Evolutionary conservation across 2,797 vertebrate genomes (phyloP).

Genomic region (Natrix natrix): DNA sequence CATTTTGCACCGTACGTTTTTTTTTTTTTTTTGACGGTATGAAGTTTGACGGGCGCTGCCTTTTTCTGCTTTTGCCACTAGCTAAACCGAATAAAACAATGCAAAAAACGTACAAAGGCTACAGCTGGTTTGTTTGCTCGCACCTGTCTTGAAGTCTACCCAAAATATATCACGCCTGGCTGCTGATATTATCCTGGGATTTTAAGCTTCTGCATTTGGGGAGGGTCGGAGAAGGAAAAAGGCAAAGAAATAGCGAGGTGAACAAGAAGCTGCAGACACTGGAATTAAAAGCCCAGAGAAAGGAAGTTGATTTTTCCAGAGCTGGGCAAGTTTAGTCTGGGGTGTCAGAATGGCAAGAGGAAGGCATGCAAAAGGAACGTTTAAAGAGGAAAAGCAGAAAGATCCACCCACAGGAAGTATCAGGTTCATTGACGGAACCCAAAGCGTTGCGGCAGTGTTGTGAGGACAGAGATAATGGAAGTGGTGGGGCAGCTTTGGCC

Average conservation of each 20-base stretch:
- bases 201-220: constrained; percentile 39
- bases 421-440: not conserved
- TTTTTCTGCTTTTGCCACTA: not conserved
- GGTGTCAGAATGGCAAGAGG: not conserved
- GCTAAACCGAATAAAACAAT: not conserved
- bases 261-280: not conserved
- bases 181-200: not conserved
- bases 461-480: not conserved
- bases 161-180: constrained; percentile 36
- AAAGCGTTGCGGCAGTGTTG: not conserved
- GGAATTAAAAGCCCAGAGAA: constrained; percentile 23
- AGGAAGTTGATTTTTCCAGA: not conserved
- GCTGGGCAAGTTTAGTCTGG: not conserved
- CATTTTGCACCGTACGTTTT: constrained; percentile 30
- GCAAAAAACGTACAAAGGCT: constrained; percentile 15
- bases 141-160: constrained; percentile 41
- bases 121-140: constrained; percentile 33
- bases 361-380: not conserved
- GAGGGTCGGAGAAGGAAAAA: not conserved
- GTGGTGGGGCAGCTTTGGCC: not conserved
- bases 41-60: not conserved
- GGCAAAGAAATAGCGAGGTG: not conserved
- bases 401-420: no score
- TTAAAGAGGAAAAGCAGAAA: no score
- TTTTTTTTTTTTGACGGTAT: not conserved